Percentiles rank a stretch among this genome's conserved stretches.
These are phyloP conservation scores for Timema podura DNA, from an alignment of 2,888 invertebrate species.

Conservation along the genomic window DNA sequence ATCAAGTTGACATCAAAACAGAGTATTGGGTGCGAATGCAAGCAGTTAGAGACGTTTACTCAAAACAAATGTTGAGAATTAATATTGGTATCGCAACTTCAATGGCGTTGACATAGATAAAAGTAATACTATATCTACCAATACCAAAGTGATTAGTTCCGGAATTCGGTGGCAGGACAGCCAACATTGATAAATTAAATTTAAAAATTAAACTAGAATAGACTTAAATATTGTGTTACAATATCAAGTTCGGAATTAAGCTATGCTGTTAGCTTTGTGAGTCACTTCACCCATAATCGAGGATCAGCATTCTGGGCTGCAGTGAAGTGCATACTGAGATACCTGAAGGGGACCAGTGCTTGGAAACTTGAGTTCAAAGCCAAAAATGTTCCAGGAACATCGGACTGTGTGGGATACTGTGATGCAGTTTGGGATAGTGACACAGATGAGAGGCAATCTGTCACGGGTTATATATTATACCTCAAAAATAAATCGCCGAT, in stretches of 20 bases:
- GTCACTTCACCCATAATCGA: background rate
- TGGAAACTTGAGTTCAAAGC: background rate
- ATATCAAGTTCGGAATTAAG: background rate
- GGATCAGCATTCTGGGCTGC: too few species aligned
- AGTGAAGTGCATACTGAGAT: background rate
- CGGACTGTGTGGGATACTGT: background rate
- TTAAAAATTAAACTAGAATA: too few species aligned
- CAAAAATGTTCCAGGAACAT: background rate
- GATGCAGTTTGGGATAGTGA: background rate
- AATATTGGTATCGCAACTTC: too few species aligned
- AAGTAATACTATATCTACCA: too few species aligned
- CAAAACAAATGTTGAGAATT: too few species aligned
- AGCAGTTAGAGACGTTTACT: too few species aligned
- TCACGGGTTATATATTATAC: background rate
- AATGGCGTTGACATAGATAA: too few species aligned
- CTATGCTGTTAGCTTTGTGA: constrained; percentile 4
- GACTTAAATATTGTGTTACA: background rate
- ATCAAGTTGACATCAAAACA: too few species aligned
- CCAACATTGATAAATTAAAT: too few species aligned
- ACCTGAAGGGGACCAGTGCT: background rate
- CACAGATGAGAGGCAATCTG: background rate
- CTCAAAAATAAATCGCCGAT: background rate
- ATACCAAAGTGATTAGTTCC: too few species aligned
- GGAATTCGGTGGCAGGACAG: too few species aligned
- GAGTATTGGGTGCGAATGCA: too few species aligned